Base-by-base conservation (phyloP, 1,140 invertebrate species). In the Thrips palmi region DNA sequence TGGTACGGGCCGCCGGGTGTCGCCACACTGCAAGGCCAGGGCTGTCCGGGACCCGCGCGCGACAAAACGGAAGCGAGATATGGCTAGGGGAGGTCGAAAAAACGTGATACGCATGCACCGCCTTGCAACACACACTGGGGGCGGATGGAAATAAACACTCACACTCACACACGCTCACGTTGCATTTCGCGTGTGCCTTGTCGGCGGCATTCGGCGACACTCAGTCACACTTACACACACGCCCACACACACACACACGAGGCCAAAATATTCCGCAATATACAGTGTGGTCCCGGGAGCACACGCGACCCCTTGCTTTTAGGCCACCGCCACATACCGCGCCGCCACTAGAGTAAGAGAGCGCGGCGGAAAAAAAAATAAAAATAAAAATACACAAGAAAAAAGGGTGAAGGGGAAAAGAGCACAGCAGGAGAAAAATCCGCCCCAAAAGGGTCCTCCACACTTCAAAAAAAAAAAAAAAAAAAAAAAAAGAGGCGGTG, bases 1-100 rank as follows among this genome's bases (percentile, higher is more conserved):
- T 48, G 45, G 49, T 46, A 41, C 52, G 47, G 49, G 51, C 49
- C 49, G 49, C 42, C 49, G 43, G 43, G 47, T n/a, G n/a, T n/a
- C n/a, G n/a, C 51, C 51, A 52, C 49, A 49, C 46, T 52, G 50
- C 46, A 27, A 27, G 7, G 46, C 46, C 50, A 52, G 50, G 50
- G 50, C 47, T 44, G 50, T 47, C 49, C 47, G 29, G 44, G 42
- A 24, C 42, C 37, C 33, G 32, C 30, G 31, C 33, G 46, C 46
- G 46, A 44, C 45, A 46, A 41, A 41, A 35, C 30, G 36, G 28
- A 39, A 39, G 44, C 41, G 40, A 38, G 40, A 44, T 38, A 43
- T 44, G 40, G 42, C 24, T 27, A 30, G n/a, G n/a, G n/a, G n/a
- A n/a, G n/a, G n/a, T n/a, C n/a, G n/a, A n/a, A n/a, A n/a, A n/a